phyloP scores from a whole-genome alignment of 2,888 invertebrate species.

The Andricus curvator region DNA sequence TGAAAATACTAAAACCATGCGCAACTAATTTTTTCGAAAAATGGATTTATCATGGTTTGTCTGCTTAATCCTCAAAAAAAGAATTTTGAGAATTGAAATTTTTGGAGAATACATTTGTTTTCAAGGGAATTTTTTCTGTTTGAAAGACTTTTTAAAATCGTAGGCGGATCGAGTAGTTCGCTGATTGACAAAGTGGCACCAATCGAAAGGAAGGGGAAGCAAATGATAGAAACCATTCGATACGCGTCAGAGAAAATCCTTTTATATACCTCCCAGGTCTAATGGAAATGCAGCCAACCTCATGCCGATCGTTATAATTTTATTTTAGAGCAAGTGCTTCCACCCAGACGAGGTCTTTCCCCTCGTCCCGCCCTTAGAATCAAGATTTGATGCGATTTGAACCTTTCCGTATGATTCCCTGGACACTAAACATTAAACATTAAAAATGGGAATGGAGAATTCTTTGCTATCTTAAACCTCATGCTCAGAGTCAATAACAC shows the following conservation, averaged over 20 bases:
- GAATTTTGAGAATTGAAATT: no score
- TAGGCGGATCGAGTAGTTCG: neutral
- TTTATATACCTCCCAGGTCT: neutral
- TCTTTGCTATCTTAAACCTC: neutral
- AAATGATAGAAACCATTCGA: conserved; percentile 12
- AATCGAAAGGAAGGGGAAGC: neutral
- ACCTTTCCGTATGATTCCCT: neutral
- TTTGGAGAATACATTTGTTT: no score
- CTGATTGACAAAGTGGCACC: conserved; percentile 9
- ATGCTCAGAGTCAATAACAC: conserved; percentile 3
- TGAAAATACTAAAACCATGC: no score
- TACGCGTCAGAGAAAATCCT: neutral
- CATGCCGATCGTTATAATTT: conserved; percentile 16
- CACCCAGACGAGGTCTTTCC: neutral
- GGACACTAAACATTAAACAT: neutral
- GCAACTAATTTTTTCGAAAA: no score
- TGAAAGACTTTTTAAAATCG: neutral
- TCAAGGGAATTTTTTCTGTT: neutral
- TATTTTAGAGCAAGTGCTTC: conserved; percentile 31
- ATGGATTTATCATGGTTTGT: no score
- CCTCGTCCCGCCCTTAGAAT: neutral
- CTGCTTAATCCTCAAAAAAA: no score
- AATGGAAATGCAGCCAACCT: neutral
- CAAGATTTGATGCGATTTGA: conserved; percentile 1
- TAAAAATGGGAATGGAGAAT: neutral